These are phyloP conservation scores for Propsilocerus akamusi DNA, from an alignment of 1,140 invertebrate genomes.

Conservation along the genomic window DNA sequence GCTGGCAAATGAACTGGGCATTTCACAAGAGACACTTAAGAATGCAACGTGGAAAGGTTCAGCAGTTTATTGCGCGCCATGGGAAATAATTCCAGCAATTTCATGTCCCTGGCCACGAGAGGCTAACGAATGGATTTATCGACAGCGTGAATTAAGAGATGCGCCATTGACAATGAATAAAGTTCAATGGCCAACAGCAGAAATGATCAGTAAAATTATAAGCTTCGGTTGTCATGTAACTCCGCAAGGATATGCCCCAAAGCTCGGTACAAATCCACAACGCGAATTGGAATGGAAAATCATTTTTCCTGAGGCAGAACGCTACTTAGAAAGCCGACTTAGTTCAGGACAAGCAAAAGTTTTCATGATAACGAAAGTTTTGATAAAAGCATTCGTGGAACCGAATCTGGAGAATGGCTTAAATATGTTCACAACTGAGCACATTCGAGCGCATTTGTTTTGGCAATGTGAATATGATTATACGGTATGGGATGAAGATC, in stretches of 20 bases:
- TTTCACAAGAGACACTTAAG: slow-evolving; percentile 25
- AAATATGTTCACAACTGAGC: slow-evolving; percentile 24
- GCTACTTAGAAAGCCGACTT: slow-evolving; percentile 47
- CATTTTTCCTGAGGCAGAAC: slow-evolving; percentile 48
- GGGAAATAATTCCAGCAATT: slow-evolving; percentile 42
- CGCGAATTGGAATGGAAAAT: slow-evolving; percentile 52
- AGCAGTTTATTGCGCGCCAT: slow-evolving; percentile 35
- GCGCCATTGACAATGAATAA: slow-evolving; percentile 31
- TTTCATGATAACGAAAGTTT: slow-evolving; percentile 38
- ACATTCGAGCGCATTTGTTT: slow-evolving; percentile 57
- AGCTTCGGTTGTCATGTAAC: slow-evolving; percentile 44
- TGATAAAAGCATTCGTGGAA: slow-evolving; percentile 48
- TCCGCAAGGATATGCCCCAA: slow-evolving; percentile 41
- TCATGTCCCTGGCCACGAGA: slow-evolving; percentile 41
- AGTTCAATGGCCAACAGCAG: slow-evolving; percentile 43
- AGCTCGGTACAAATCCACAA: slow-evolving; percentile 31
- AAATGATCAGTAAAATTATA: slow-evolving; percentile 41
- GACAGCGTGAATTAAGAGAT: slow-evolving; percentile 29
- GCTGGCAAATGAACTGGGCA: slow-evolving; percentile 29
- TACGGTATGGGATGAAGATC: slow-evolving; percentile 45
- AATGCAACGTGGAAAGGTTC: slow-evolving; percentile 32
- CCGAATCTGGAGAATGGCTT: slow-evolving; percentile 14
- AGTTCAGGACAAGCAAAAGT: slow-evolving; percentile 45
- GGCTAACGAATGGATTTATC: slow-evolving; percentile 39
- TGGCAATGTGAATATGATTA: slow-evolving; percentile 55